Percentiles rank a stretch among this genome's conserved stretches.
These are phyloP conservation scores for Nomada goodeniana DNA, from an alignment of 2,888 invertebrate genomes.

Conservation along the genomic window DNA sequence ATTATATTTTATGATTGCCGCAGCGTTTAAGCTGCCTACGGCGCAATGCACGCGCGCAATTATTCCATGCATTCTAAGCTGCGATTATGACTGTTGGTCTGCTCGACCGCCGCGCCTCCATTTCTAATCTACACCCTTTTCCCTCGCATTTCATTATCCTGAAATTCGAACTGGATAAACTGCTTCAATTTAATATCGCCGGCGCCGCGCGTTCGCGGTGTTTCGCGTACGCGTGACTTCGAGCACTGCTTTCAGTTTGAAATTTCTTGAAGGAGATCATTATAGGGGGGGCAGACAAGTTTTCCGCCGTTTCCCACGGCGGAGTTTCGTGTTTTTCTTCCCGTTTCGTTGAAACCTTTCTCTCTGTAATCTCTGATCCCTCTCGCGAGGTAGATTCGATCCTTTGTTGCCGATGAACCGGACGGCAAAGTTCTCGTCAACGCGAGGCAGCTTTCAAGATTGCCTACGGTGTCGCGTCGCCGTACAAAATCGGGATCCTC, in stretches of 20 bases:
- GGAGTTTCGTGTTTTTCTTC: conserved; percentile 27
- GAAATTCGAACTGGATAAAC: conserved; percentile 42
- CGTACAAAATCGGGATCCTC: conserved; percentile 69
- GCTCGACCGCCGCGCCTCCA: conserved; percentile 34
- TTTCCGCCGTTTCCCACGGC: conserved; percentile 6
- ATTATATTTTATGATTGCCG: conserved; percentile 77
- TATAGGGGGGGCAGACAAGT: not conserved
- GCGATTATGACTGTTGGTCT: conserved; percentile 69
- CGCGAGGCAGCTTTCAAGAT: conserved; percentile 65
- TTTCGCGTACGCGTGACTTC: not conserved
- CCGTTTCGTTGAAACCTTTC: conserved; percentile 31
- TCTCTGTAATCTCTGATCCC: conserved; percentile 46
- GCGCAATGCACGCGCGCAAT: conserved; percentile 71
- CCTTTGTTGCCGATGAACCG: conserved; percentile 67
- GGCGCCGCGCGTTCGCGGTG: not conserved
- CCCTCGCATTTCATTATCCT: conserved; percentile 48
- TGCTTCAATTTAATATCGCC: not conserved
- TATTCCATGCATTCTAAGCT: conserved; percentile 79
- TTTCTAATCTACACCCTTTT: conserved; percentile 32
- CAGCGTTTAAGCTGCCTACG: conserved; percentile 68
- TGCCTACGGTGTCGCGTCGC: conserved; percentile 56
- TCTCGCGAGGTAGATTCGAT: conserved; percentile 46
- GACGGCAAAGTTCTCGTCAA: conserved; percentile 59
- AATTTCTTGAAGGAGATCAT: not conserved
- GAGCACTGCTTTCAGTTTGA: not conserved